These are phyloP conservation scores for Drosophila takahashii DNA, from an alignment of 1,140 invertebrate species.

Conservation along the genomic window DNA sequence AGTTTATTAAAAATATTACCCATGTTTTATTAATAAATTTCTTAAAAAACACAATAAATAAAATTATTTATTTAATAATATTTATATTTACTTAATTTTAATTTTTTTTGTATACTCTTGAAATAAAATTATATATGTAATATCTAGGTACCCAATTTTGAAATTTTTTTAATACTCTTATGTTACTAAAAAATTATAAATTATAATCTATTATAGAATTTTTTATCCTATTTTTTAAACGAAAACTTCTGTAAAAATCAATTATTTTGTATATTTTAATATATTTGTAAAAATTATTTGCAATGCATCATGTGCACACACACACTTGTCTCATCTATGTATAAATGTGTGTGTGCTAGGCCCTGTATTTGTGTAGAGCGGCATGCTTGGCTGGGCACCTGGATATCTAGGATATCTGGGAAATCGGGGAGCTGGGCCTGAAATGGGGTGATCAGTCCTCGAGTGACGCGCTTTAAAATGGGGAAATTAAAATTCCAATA, in stretches of 20 bases:
- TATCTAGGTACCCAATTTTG: too few species aligned
- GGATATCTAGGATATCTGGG: constrained; percentile 8
- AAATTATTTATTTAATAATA: background rate
- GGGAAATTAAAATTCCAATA: constrained; percentile 82
- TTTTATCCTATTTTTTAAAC: background rate
- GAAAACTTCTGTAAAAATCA: too few species aligned
- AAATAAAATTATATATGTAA: too few species aligned
- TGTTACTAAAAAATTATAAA: too few species aligned
- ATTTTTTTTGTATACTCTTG: too few species aligned
- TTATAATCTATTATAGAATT: too few species aligned
- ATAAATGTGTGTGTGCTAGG: constrained; percentile 7
- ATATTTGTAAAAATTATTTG: background rate
- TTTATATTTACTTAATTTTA: too few species aligned
- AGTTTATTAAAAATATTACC: too few species aligned
- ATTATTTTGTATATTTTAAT: background rate
- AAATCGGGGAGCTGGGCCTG: background rate
- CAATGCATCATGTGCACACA: constrained; percentile 6
- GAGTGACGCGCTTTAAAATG: constrained; percentile 74
- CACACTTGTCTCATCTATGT: background rate
- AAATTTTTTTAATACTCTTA: too few species aligned
- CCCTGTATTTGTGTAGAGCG: constrained; percentile 54
- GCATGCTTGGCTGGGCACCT: constrained; percentile 31
- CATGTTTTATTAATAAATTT: too few species aligned
- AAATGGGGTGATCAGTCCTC: background rate
- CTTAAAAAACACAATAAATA: background rate